Evolutionary conservation across 2,888 invertebrate genomes (phyloP).

Genomic region (Chrysomela aeneicollis): DNA sequence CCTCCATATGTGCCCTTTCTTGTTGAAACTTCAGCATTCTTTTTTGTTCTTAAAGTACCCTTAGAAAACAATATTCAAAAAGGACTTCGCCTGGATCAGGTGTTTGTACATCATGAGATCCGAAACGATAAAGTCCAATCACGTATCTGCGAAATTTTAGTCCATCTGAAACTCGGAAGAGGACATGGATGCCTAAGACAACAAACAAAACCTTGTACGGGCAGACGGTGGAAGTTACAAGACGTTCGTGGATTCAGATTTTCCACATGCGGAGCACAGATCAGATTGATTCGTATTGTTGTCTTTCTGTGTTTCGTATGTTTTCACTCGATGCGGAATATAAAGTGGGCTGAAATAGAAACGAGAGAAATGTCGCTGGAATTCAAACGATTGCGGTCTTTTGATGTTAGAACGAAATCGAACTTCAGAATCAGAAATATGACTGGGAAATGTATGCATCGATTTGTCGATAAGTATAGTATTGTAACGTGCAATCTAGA

Average conservation of each 20-base stretch:
- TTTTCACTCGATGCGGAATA: background rate
- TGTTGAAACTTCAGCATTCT: no score
- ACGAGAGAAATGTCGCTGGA: background rate
- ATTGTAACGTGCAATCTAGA: no score
- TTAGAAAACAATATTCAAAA: constrained; percentile 4
- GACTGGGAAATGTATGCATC: no score
- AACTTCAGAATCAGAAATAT: no score
- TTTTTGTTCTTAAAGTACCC: background rate
- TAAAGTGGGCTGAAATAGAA: background rate
- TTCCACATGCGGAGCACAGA: constrained; percentile 14
- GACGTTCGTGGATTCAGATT: background rate
- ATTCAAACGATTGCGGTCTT: background rate
- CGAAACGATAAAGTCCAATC: constrained; percentile 4
- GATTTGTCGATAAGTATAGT: no score
- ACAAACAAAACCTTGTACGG: constrained; percentile 15
- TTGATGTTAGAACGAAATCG: no score
- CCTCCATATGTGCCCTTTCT: no score
- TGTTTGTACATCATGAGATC: background rate
- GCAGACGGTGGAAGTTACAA: constrained; percentile 2
- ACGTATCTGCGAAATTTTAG: background rate
- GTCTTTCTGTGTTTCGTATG: background rate
- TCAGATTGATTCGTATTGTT: constrained; percentile 19
- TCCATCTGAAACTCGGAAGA: background rate
- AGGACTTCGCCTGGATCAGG: background rate
- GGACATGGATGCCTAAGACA: constrained; percentile 15